Conservation (phyloP, 2,113 vertebrate genomes). For the Regulus satrapa region DNA sequence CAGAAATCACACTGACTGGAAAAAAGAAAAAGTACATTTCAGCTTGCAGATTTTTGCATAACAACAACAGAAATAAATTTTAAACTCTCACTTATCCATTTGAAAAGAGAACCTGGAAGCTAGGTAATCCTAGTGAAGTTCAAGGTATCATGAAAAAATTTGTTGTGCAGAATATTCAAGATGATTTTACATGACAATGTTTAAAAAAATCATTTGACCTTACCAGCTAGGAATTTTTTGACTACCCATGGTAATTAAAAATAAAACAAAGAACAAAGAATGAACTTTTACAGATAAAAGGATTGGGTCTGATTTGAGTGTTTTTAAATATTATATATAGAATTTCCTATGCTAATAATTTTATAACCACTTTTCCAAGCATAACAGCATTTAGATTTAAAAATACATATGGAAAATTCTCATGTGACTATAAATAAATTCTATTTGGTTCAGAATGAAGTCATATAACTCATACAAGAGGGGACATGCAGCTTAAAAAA, state of each 20-base stretch:
- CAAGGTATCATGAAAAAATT: background rate
- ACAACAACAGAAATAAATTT: background rate
- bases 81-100: background rate
- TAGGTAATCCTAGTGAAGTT: background rate
- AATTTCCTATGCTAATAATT: background rate
- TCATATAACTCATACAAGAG: background rate
- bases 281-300: background rate
- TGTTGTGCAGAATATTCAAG: background rate
- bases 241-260: background rate
- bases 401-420: background rate
- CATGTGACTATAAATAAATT: background rate
- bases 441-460: background rate
- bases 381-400: background rate
- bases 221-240: background rate
- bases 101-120: background rate
- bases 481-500: background rate
- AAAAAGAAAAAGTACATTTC: background rate
- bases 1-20: background rate
- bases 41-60: background rate
- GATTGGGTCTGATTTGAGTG: background rate
- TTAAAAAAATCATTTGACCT: background rate
- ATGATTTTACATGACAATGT: background rate
- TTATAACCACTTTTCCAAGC: background rate
- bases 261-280: too few relatives aligned
- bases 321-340: background rate